Evolutionary conservation across 2,888 invertebrate species (phyloP).

Genomic region (Dusona sp.): DNA sequence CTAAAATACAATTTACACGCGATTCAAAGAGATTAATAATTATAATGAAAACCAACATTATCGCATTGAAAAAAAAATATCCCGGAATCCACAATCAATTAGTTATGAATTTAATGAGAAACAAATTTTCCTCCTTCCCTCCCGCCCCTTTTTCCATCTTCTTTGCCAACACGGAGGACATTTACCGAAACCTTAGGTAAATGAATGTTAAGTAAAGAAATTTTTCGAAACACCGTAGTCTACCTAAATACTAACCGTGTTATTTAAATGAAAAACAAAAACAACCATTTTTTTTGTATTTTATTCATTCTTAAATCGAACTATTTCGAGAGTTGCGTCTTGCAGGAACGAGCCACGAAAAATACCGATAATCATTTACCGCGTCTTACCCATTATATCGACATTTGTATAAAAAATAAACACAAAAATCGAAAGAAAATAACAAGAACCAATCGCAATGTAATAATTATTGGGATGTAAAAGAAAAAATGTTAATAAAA

Average conservation of each 20-base stretch:
- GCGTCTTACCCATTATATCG: conserved; percentile 77
- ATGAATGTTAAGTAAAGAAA: conserved; percentile 47
- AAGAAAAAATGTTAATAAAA: conserved; percentile 84
- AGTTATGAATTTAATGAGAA: conserved; percentile 59
- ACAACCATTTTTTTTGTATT: conserved; percentile 20
- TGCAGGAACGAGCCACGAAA: conserved; percentile 70
- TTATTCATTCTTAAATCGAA: conserved; percentile 26
- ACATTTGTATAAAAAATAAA: conserved; percentile 81
- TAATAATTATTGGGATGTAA: conserved; percentile 76
- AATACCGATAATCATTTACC: conserved; percentile 73
- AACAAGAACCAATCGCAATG: conserved; percentile 77
- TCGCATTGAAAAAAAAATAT: conserved; percentile 49
- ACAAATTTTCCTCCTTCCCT: conserved; percentile 25
- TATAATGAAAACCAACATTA: conserved; percentile 20
- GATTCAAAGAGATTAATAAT: conserved; percentile 10
- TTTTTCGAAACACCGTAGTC: conserved; percentile 54
- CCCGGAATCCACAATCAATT: conserved; percentile 58
- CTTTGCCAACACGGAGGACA: conserved; percentile 48
- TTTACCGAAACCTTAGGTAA: conserved; percentile 35
- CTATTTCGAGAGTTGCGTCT: conserved; percentile 67
- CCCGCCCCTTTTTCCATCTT: conserved; percentile 1
- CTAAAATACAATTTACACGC: conserved; percentile 39
- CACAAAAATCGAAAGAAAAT: conserved; percentile 57
- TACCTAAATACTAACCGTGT: conserved; percentile 38
- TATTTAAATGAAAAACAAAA: conserved; percentile 27